Evolutionary conservation across 2,797 vertebrate species (phyloP).

Genomic region (Gymnopithys bicolor): DNA sequence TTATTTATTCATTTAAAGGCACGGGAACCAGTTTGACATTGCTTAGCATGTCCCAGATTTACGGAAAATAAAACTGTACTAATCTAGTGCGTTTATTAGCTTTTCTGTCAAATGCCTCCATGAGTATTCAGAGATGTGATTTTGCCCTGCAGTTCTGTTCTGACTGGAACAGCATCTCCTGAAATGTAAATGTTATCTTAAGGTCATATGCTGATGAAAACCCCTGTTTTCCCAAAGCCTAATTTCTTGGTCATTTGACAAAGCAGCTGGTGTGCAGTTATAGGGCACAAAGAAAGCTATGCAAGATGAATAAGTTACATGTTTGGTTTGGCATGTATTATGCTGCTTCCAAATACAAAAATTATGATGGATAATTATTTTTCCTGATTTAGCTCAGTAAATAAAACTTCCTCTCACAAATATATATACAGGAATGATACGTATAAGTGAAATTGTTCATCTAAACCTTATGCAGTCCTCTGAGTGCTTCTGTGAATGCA

Average conservation of each 20-base stretch:
- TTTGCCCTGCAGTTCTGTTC: conserved; percentile 47
- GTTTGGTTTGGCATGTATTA: conserved; percentile 40
- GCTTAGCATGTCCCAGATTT: conserved; percentile 53
- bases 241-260: conserved; percentile 68
- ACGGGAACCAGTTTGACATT: conserved; percentile 39
- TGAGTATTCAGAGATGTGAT: conserved; percentile 19
- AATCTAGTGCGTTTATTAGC: conserved; percentile 44
- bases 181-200: conserved; percentile 71
- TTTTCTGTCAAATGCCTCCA: conserved; percentile 26
- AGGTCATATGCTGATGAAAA: conserved; percentile 72
- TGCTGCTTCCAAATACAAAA: conserved; percentile 6
- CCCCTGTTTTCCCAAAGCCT: conserved; percentile 50
- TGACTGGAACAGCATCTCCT: conserved; percentile 49
- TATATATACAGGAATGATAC: neutral
- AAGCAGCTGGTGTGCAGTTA: conserved; percentile 43
- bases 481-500: neutral
- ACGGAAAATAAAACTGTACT: conserved; percentile 61
- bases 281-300: conserved; percentile 14
- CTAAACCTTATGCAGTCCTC: neutral
- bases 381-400: neutral
- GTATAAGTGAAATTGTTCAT: neutral
- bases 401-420: neutral
- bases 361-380: neutral
- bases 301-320: conserved; percentile 10
- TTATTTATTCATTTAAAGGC: conserved; percentile 61